phyloP scores from a whole-genome alignment of 2,113 vertebrate species.

The Leptobrachium leishanense region DNA sequence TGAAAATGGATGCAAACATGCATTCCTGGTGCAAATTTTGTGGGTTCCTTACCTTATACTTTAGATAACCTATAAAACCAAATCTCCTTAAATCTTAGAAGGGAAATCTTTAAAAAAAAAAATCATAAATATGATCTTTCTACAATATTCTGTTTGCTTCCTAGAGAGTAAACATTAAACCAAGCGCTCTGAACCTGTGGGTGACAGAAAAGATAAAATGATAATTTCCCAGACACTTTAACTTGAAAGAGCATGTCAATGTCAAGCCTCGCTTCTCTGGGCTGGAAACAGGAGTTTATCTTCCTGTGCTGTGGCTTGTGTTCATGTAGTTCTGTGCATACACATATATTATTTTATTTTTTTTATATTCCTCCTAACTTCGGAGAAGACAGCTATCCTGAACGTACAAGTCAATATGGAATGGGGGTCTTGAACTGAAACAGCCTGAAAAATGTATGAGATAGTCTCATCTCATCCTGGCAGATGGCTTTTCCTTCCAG shows the following conservation, averaged over 20 bases:
- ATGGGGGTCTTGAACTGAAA: conserved; percentile 78
- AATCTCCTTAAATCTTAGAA: neutral
- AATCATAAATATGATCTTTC: conserved; percentile 15
- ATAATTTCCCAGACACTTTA: conserved; percentile 46
- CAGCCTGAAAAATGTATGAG: conserved; percentile 81
- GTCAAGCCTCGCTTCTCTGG: conserved; percentile 42
- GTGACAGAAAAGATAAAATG: conserved; percentile 44
- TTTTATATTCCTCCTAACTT: conserved; percentile 64
- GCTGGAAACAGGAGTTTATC: conserved; percentile 43
- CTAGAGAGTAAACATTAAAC: conserved; percentile 40
- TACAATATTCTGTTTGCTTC: conserved; percentile 23
- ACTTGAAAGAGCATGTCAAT: conserved; percentile 45
- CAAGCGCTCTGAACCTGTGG: conserved; percentile 42
- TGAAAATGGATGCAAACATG: neutral
- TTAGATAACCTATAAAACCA: neutral
- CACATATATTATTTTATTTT: neutral
- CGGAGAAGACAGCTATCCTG: conserved; percentile 76
- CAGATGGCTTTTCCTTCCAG: conserved; percentile 64
- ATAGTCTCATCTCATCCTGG: conserved; percentile 65
- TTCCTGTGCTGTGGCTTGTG: conserved; percentile 14
- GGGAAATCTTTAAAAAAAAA: conserved; percentile 1
- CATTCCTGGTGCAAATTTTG: neutral
- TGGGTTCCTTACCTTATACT: neutral
- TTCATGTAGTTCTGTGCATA: conserved; percentile 34
- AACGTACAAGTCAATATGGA: conserved; percentile 76